These are phyloP conservation scores for Berghia stephanieae DNA, from an alignment of 1,140 invertebrate species.

Conservation along the genomic window DNA sequence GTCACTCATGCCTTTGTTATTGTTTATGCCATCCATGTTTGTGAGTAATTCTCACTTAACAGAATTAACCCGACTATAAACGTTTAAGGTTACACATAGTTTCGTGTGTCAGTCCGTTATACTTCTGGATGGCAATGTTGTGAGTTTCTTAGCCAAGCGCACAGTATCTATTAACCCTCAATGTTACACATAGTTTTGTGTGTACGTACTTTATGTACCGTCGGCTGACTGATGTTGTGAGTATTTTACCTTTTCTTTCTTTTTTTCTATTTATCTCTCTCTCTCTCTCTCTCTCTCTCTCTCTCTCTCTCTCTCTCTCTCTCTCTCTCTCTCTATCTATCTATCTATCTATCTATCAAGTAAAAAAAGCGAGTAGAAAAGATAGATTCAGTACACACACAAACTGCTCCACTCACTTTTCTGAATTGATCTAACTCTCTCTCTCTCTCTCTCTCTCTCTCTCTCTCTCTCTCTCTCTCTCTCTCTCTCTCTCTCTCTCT, in stretches of 20 bases:
- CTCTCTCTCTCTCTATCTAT: conserved; percentile 16
- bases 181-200: background rate
- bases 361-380: background rate
- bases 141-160: background rate
- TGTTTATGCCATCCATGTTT: too few species aligned
- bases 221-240: background rate
- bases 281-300: conserved; percentile 11
- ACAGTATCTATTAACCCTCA: conserved; percentile 4
- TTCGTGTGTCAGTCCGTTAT: background rate
- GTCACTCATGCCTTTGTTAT: too few species aligned
- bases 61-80: too few species aligned
- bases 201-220: background rate
- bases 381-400: background rate
- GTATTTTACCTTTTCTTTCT: background rate
- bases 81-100: too few species aligned
- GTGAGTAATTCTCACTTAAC: too few species aligned
- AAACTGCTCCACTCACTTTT: background rate
- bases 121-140: background rate
- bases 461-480: background rate
- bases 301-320: conserved; percentile 21
- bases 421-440: background rate
- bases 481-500: conserved; percentile 21
- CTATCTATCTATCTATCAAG: background rate
- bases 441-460: background rate
- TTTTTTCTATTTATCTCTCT: background rate